Evolutionary conservation across 2,888 invertebrate species (phyloP), one percentile per base, ranked within the genome.

Genomic region (Amphipyra tragopoginis): DNA sequence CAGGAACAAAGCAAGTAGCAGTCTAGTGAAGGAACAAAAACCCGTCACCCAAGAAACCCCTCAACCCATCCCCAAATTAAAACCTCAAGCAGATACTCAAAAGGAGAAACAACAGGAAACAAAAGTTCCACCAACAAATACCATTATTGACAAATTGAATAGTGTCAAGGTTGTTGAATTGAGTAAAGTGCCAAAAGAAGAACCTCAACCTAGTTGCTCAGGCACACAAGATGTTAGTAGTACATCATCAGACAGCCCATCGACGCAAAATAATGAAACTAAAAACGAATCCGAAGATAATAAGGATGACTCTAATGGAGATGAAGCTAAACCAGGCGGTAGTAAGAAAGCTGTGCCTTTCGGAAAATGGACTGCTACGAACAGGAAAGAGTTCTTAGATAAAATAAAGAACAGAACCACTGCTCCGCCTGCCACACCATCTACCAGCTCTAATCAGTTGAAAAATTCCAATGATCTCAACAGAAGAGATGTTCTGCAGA

Each of bases 381-480:
- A 94, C 71, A 90, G 93, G 56, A 93, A 93, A 81, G 93, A 91
- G 43, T 94, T 93, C 79, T 80, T 94, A 15, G 90, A 90, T 70
- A 93, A 93, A 86, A 90, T 94, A 54, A 93, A 93, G 80, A 79
- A 86, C 5, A 94, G 91, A 78, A 80, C 86, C 9, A 87, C 90
- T 42, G 81, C 84, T 0, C 4, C 72, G 6, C 53, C 75, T 6
- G 56, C 75, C 4, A 63, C 70, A 5, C 75, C 79, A 66, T 84
- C 89, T 13, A 91, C 88, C 65, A 86, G 90, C 29, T 29, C 29
- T 5, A 93, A 93, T 73, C 93, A 93, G 77, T 83, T 94, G 5
- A 94, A 94, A 75, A 93, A 93, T 74, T 88, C 94, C 0, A 92
- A 93, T 69, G 94, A 94, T 76, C 86, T 94, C 48, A 94, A 94